A percentile compares a stretch with the other conserved stretches of the same genome.
Conservation (phyloP, 2,113 vertebrate species). For the Sinocyclocheilus grahami region DNA sequence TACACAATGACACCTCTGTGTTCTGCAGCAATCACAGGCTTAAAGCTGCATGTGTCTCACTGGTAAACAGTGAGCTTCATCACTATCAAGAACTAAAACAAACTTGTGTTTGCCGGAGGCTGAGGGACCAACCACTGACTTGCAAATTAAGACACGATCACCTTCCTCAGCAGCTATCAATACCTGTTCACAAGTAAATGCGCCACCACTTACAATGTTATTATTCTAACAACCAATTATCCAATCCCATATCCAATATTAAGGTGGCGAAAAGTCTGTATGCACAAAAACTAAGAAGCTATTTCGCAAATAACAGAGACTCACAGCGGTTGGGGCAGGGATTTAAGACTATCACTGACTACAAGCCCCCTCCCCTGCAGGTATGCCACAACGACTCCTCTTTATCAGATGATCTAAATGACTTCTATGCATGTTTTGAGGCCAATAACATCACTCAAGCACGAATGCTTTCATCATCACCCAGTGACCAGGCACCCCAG, state of each 20-base stretch:
- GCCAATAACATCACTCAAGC: too few species aligned
- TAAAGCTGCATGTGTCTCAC: neutral
- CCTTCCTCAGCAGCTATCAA: conserved; percentile 28
- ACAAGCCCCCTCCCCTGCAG: neutral
- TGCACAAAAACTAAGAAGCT: neutral
- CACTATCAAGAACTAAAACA: conserved; percentile 17
- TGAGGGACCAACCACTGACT: conserved; percentile 51
- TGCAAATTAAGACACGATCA: conserved; percentile 45
- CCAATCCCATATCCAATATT: neutral
- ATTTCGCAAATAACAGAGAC: neutral
- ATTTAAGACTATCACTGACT: neutral
- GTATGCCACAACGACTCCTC: neutral
- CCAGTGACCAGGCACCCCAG: too few species aligned
- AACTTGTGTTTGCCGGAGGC: conserved; percentile 35
- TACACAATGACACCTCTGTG: neutral
- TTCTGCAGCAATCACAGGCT: neutral
- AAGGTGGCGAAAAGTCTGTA: neutral
- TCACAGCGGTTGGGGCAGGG: neutral
- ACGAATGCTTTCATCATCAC: too few species aligned
- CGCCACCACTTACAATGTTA: neutral
- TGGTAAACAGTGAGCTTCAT: conserved; percentile 4
- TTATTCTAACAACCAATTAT: conserved; percentile 7
- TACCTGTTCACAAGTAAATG: conserved; percentile 23
- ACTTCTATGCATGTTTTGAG: too few species aligned
- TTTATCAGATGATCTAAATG: neutral